phyloP scores from a whole-genome alignment of 2,113 vertebrate species.

The Diadophis punctatus region DNA sequence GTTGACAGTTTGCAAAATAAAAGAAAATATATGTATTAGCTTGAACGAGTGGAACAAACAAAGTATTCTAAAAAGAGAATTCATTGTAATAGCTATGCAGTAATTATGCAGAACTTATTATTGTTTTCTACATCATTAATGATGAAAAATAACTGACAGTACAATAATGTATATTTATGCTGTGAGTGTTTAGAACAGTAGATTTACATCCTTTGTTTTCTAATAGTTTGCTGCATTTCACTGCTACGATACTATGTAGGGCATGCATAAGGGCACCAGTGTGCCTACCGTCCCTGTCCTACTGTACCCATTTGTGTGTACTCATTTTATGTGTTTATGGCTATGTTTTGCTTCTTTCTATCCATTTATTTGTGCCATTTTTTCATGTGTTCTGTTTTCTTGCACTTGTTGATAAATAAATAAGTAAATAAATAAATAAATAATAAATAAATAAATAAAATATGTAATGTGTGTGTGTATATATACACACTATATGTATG shows the following conservation, averaged over 20 bases:
- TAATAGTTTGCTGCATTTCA: background rate
- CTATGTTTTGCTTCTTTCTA: too few relatives aligned
- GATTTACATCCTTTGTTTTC: conserved; percentile 19
- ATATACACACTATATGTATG: too few relatives aligned
- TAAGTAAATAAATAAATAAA: too few relatives aligned
- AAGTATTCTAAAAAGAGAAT: conserved; percentile 63
- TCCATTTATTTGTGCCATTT: too few relatives aligned
- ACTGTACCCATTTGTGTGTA: too few relatives aligned
- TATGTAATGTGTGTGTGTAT: too few relatives aligned
- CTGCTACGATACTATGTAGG: background rate
- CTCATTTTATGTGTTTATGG: too few relatives aligned
- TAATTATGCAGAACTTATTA: conserved; percentile 65
- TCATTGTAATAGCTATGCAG: conserved; percentile 68
- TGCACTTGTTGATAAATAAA: too few relatives aligned
- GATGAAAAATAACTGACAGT: conserved; percentile 58
- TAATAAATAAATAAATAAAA: too few relatives aligned
- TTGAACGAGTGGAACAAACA: conserved; percentile 65
- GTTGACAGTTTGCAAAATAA: conserved; percentile 70
- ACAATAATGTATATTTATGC: conserved; percentile 47
- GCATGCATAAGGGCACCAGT: too few relatives aligned
- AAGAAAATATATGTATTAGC: conserved; percentile 66
- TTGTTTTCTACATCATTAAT: conserved; percentile 61
- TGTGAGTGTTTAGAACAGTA: conserved; percentile 49
- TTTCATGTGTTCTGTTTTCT: too few relatives aligned
- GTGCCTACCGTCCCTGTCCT: too few relatives aligned